These are phyloP conservation scores for Phocoena phocoena DNA, from an alignment of 2,113 vertebrate species.

Conservation along the genomic window DNA sequence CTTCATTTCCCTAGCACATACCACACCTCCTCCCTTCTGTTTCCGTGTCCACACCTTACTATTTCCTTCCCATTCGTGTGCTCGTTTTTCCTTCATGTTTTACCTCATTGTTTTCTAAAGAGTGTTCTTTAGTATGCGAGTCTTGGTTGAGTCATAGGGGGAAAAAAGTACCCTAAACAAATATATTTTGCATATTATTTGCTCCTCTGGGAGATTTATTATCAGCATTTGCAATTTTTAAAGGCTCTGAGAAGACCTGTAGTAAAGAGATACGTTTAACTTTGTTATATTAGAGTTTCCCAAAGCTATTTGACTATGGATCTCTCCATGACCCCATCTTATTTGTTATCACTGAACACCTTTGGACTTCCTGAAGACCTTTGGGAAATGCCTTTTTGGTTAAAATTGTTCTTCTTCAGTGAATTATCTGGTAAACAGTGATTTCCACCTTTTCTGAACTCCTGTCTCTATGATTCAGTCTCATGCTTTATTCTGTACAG, in stretches of 20 bases:
- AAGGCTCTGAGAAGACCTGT: background rate
- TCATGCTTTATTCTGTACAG: background rate
- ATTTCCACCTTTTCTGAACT: background rate
- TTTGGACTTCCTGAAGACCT: background rate
- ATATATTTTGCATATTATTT: slow-evolving; percentile 10
- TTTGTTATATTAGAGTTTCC: background rate
- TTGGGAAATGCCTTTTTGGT: background rate
- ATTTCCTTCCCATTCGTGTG: background rate
- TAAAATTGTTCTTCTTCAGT: background rate
- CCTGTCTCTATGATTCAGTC: background rate
- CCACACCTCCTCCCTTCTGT: background rate
- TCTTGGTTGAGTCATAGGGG: background rate
- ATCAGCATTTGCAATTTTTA: background rate
- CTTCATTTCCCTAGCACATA: background rate
- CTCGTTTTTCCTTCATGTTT: background rate
- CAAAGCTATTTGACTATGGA: background rate
- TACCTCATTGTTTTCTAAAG: background rate
- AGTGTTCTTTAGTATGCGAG: background rate
- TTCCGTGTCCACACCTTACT: background rate
- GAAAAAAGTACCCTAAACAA: background rate
- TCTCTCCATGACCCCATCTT: background rate
- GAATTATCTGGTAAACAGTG: background rate
- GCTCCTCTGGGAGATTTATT: background rate
- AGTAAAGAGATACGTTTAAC: background rate
- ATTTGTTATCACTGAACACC: background rate